Base-by-base conservation (phyloP, 2,888 invertebrate genomes). In the Tupiocoris notatus region DNA sequence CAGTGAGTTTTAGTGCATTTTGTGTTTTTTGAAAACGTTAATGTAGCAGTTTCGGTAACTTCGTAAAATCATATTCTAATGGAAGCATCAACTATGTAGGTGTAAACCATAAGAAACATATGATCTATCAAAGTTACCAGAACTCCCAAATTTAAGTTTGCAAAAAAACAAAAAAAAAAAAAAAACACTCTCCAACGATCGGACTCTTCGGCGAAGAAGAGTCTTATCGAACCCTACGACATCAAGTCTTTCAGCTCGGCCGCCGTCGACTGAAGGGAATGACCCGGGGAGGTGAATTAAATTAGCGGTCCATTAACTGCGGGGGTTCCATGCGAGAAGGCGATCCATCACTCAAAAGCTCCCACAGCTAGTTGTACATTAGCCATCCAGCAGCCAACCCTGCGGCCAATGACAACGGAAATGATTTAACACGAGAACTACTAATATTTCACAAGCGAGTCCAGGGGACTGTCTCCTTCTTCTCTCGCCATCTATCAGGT, bases 351-450 rank as follows among this genome's bases (percentile, higher is more conserved):
- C 39, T 65, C 65, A 20, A 24, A 65, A 65, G 65, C 65, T 39
- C 39, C 39, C 39, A 39, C 65, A 12, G 9, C 65, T 17, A 24
- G 39, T 12, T n/a, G 63, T 65, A 39, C 65, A 65, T 65, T 65
- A 65, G 65, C 65, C 39, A 39, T 39, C 39, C 39, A 39, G 39
- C 6, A 39, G 39, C 39, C 12, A 39, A 39, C 39, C 6, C 39
- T 39, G 39, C 12, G 39, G 39, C 39, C 39, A 65, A 65, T 65
- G 65, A 65, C 65, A 65, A 65, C 65, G 65, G 65, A 65, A 65
- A 39, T 39, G 39, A 39, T 39, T 39, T 39, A 39, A 65, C 65
- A 65, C 65, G 65, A 65, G 65, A 65, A 65, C 65, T 65, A 39
- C 65, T 65, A 65, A 65, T 65, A 65, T 65, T 65, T 65, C 65